Conservation (phyloP, 2,797 vertebrate species). For the Garrulus glandarius region DNA sequence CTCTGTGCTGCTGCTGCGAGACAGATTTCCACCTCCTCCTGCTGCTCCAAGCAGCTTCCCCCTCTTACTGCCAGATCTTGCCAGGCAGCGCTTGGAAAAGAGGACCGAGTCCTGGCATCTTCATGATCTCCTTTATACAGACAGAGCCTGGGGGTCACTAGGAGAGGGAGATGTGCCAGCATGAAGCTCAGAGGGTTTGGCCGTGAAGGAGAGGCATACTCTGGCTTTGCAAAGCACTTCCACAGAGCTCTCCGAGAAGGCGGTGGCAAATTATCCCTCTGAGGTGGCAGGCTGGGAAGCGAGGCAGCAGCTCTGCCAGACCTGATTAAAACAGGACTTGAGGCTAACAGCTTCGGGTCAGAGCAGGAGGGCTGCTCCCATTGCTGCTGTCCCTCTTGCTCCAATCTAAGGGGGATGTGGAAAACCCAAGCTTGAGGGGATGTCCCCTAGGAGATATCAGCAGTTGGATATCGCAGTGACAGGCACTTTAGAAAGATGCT, state of each 20-base stretch:
- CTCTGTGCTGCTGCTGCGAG: slow-evolving; percentile 35
- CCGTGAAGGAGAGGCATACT: not conserved
- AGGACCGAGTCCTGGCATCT: not conserved
- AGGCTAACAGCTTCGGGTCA: slow-evolving; percentile 10
- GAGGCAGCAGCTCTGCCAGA: slow-evolving; percentile 29
- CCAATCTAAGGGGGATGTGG: not conserved
- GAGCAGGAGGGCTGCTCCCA: not conserved
- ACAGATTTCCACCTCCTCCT: slow-evolving; percentile 19
- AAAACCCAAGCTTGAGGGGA: not conserved
- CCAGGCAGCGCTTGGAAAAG: not conserved
- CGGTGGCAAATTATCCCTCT: not conserved
- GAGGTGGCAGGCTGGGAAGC: not conserved
- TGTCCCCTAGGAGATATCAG: not conserved
- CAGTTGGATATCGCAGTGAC: slow-evolving; percentile 10
- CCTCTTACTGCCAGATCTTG: not conserved
- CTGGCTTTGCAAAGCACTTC: not conserved
- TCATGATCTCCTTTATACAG: not conserved
- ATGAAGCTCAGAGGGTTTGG: not conserved
- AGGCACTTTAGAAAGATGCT: slow-evolving; percentile 43
- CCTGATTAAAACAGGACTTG: slow-evolving; percentile 24
- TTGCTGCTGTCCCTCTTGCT: not conserved
- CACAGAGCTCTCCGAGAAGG: not conserved
- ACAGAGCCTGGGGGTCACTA: slow-evolving; percentile 1
- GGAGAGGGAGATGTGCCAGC: not conserved
- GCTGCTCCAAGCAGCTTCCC: not conserved